Evolutionary conservation across 2,797 vertebrate species (phyloP), one percentile per base, ranked within the genome.

Genomic region (Cheirogaleus major): DNA sequence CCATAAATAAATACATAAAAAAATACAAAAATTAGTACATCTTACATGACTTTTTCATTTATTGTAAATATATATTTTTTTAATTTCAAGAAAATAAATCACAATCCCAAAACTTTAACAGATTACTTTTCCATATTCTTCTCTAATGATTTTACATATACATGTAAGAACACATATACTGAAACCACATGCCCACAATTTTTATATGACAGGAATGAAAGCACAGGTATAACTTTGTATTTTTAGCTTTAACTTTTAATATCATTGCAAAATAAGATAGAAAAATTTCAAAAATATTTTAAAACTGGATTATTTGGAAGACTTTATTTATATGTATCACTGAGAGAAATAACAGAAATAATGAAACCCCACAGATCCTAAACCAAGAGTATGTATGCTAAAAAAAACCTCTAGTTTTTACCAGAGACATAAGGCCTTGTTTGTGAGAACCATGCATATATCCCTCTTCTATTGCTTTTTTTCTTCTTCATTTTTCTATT

Each of bases 261-360:
- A 63, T 63, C 43, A 81, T 93, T 69, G 57, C 30, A 88, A 94
- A 92, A 92, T 73, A 67, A 59, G 35, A 82, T 38, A 41, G 69
- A 52, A 50, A 75, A 89, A 79, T 50, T 35, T 91, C 4, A 93
- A 93, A 93, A 78, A 65, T 52, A 90, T 89, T 94, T 95, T 81
- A 43, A 45, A 55, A 48, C 5, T 45, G 4, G 12, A 90, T 61
- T 69, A 85, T 55, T 41, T 63, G 13, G 32, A 91, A 48, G 38
- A 88, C 52, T 88, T 87, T 50, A 83, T 80, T n/a, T 87, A 63
- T 59, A 61, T 43, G 2, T 17, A 65, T 88, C 14, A 57, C 7
- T 65, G 25, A 69, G 43, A 95, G 52, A 96, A 92, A 72, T 86
- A 93, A 93, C 13, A 87, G 43, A 93, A 95, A 72, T 82, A 82